A percentile compares a stretch with the other conserved stretches of the same genome.
Conservation (phyloP, 2,113 vertebrate genomes). For the Cynocephalus volans region DNA sequence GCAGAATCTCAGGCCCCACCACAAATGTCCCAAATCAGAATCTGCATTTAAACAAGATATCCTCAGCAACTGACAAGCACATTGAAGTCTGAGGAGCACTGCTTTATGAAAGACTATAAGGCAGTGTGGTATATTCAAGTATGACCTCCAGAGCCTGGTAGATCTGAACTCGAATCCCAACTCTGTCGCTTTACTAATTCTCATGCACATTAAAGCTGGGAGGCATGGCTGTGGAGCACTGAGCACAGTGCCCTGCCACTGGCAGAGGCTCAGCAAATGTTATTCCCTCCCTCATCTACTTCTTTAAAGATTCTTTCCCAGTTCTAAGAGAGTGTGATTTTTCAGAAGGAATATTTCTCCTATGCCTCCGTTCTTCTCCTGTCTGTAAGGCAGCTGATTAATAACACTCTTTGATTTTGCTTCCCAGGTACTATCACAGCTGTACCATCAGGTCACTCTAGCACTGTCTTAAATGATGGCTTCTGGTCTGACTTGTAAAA, state of each 20-base stretch:
- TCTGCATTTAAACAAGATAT: conserved; percentile 22
- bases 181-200: neutral
- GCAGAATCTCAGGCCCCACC: neutral
- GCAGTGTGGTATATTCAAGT: neutral
- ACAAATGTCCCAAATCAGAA: neutral
- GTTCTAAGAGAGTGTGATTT: neutral
- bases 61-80: neutral
- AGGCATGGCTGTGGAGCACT: neutral
- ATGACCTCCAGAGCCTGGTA: neutral
- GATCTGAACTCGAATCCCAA: neutral
- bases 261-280: neutral
- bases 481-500: conserved; percentile 60
- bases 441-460: neutral
- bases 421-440: neutral
- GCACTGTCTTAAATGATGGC: neutral
- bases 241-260: neutral
- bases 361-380: neutral
- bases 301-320: neutral
- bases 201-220: neutral
- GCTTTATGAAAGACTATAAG: neutral
- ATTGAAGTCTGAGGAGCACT: neutral
- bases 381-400: neutral
- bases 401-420: conserved; percentile 9
- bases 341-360: neutral
- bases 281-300: neutral